phyloP scores from a whole-genome alignment of 2,113 vertebrate species.

The Neolamprologus brichardi region DNA sequence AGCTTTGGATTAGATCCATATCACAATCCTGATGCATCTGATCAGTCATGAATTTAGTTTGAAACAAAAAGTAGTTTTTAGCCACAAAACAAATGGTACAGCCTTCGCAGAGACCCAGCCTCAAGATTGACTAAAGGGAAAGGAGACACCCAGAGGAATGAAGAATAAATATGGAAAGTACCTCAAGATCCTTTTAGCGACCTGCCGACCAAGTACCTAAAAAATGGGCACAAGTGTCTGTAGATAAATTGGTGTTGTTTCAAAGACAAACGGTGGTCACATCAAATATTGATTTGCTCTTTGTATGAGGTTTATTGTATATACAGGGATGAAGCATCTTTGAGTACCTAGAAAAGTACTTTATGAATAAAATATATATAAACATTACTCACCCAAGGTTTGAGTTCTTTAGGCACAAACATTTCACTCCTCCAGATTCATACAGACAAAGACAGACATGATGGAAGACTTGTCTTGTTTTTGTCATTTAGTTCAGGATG shows the following conservation, averaged over 20 bases:
- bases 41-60: background rate
- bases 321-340: background rate
- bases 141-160: background rate
- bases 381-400: background rate
- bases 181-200: background rate
- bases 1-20: background rate
- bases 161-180: background rate
- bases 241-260: background rate
- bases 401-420: background rate
- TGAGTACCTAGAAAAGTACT: background rate
- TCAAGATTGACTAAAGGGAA: background rate
- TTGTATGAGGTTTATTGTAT: background rate
- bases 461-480: background rate
- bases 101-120: background rate
- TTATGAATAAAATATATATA: background rate
- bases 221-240: background rate
- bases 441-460: background rate
- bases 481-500: background rate
- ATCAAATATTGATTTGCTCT: background rate
- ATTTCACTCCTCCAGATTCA: background rate
- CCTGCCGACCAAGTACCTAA: background rate
- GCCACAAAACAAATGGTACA: accelerated
- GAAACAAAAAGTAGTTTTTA: background rate
- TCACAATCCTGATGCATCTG: background rate
- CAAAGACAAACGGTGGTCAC: background rate